Percentiles rank a stretch among this genome's conserved stretches.
Evolutionary conservation across 2,113 vertebrate species (phyloP).

Genomic region (Campylomormyrus numenius): DNA sequence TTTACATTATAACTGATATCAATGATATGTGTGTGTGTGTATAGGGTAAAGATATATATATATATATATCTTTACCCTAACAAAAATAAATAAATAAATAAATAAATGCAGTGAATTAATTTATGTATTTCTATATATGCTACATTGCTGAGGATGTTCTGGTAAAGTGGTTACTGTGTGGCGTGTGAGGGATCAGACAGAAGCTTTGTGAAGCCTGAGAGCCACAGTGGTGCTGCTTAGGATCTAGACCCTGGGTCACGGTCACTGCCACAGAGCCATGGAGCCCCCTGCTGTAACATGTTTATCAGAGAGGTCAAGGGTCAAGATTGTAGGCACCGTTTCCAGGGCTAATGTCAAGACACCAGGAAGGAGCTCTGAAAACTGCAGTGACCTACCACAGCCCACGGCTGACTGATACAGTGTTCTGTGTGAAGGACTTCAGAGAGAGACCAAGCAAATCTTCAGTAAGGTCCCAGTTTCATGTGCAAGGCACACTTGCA

Average conservation of each 20-base stretch:
- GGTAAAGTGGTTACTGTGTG: background rate
- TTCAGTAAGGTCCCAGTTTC: background rate
- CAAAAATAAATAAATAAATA: background rate
- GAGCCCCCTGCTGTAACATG: slow-evolving; percentile 18
- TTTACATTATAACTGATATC: too few species aligned
- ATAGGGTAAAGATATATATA: too few species aligned
- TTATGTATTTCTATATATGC: background rate
- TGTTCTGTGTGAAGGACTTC: background rate
- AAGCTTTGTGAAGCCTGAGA: background rate
- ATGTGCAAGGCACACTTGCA: background rate
- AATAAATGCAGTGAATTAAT: background rate
- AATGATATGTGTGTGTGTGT: too few species aligned
- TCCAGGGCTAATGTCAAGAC: background rate
- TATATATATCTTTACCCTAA: background rate
- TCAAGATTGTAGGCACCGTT: slow-evolving; percentile 8
- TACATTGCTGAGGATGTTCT: background rate
- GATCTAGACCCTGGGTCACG: background rate
- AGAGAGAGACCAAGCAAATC: background rate
- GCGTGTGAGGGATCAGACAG: background rate
- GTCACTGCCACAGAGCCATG: background rate
- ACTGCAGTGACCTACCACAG: background rate
- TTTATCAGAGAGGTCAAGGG: slow-evolving; percentile 25
- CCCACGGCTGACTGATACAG: background rate
- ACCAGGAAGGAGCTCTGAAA: background rate
- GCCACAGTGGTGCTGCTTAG: background rate